These are phyloP conservation scores for Cepphus grylle DNA, from an alignment of 2,113 vertebrate species.

Conservation along the genomic window DNA sequence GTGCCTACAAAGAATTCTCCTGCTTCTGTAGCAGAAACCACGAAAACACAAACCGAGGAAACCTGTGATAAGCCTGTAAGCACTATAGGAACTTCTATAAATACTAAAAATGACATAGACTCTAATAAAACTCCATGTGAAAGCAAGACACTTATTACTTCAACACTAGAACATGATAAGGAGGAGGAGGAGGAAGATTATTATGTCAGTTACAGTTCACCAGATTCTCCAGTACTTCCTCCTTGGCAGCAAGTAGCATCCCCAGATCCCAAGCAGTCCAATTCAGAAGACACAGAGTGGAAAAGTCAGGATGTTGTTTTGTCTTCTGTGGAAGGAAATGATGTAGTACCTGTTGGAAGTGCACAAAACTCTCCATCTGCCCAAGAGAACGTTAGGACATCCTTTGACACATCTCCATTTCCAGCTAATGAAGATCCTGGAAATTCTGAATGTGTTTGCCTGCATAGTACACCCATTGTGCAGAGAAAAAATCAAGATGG, in stretches of 20 bases:
- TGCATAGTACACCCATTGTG: slow-evolving; percentile 84
- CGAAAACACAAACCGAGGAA: slow-evolving; percentile 57
- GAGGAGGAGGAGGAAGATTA: slow-evolving; percentile 67
- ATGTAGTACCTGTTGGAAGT: slow-evolving; percentile 1
- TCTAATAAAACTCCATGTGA: slow-evolving; percentile 42
- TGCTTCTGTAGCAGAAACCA: slow-evolving; percentile 47
- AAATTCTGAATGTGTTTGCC: slow-evolving; percentile 61
- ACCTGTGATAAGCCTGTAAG: slow-evolving; percentile 60
- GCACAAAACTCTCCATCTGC: slow-evolving; percentile 38
- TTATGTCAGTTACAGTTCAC: slow-evolving; percentile 71
- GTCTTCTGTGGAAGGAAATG: slow-evolving; percentile 50
- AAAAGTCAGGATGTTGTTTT: slow-evolving; percentile 43
- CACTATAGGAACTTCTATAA: slow-evolving; percentile 54
- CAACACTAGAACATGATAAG: slow-evolving; percentile 52
- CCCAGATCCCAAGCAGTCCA: slow-evolving; percentile 63
- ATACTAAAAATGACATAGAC: slow-evolving; percentile 10
- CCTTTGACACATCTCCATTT: slow-evolving; percentile 62
- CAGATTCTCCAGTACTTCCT: slow-evolving; percentile 81
- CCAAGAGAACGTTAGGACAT: background rate
- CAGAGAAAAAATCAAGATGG: slow-evolving; percentile 63
- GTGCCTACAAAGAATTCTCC: slow-evolving; percentile 66
- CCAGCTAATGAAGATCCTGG: slow-evolving; percentile 35
- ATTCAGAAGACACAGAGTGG: slow-evolving; percentile 51
- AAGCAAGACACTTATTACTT: slow-evolving; percentile 35
- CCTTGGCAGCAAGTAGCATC: slow-evolving; percentile 84